phyloP scores from a whole-genome alignment of 2,888 invertebrate genomes.

The Tryphoninae sp. region DNA sequence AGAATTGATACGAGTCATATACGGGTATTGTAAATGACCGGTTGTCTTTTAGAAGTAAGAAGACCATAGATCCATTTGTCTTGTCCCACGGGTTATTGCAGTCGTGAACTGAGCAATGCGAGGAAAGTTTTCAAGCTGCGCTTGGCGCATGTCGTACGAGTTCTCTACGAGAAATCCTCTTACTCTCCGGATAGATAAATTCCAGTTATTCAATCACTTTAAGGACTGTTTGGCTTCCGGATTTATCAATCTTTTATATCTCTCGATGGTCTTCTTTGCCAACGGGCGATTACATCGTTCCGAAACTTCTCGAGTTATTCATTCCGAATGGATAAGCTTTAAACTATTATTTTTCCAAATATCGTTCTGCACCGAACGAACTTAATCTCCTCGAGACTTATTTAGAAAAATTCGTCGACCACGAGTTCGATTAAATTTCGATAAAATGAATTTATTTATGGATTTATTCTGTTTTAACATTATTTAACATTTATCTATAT shows the following conservation, averaged over 20 bases:
- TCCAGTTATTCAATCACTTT: slow-evolving; percentile 26
- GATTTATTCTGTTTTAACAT: too few species aligned
- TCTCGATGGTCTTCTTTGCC: too few species aligned
- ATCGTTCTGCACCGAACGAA: too few species aligned
- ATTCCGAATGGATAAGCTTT: neutral
- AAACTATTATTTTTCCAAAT: too few species aligned
- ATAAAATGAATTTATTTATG: too few species aligned
- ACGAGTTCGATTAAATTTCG: too few species aligned
- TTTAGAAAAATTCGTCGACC: too few species aligned
- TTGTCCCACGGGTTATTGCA: slow-evolving; percentile 13
- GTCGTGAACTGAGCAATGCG: slow-evolving; percentile 21
- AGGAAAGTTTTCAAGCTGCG: slow-evolving; percentile 35
- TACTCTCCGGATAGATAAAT: slow-evolving; percentile 24
- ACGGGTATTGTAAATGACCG: slow-evolving; percentile 30
- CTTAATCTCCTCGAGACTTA: too few species aligned
- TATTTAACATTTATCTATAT: too few species aligned
- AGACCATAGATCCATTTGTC: slow-evolving; percentile 36
- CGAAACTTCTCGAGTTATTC: neutral
- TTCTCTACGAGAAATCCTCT: slow-evolving; percentile 24
- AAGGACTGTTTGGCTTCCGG: slow-evolving; percentile 13
- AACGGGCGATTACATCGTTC: too few species aligned
- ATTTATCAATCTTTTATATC: neutral
- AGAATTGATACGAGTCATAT: slow-evolving; percentile 31
- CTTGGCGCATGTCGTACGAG: neutral
- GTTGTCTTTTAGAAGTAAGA: slow-evolving; percentile 25